Base-by-base conservation (phyloP, 1,140 invertebrate species). In the Metaphire vulgaris region DNA sequence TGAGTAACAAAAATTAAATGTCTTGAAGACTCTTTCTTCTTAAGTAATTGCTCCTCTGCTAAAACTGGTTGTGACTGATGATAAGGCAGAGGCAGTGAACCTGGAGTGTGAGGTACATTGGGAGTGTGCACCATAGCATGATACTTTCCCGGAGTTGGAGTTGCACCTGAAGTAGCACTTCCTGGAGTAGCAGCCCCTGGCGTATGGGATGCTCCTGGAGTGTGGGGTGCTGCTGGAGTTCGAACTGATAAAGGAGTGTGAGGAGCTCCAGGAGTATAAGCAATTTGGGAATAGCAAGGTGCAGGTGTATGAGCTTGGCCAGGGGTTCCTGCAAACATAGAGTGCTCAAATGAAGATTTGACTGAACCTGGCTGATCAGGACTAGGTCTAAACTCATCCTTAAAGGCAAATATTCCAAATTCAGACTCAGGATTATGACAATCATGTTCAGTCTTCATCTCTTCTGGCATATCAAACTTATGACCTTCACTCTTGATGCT, bases 1-100 rank as follows among this genome's bases (percentile, higher is more conserved):
- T 87, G 86, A 2, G 84, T 83, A 32, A 84, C 82, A 76, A 85
- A 87, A 66, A 82, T 78, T 80, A 86, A 80, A 70, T 87, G 86
- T 32, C 84, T 77, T 1, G 82, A 84, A 15, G 83, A 83, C 0
- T 82, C 81, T 67, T 82, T 83, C 0, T 77, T 80, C 32, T 78
- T 76, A 2, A 76, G 70, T 31, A 72, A 33, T 31, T 72, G 56
- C 14, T 72, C 65, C 29, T 66, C 6, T 31, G 76, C 26, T 41
- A 26, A 12, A 56, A 56, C 21, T 21, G 41, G 41, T 12, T 6
- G 41, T 56, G 66, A 74, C 78, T 32, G 84, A 83, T 77, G 82
- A 56, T 12, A 82, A 74, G 81, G 81, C 79, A 79, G 82, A 74
- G 82, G 82, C 77, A 79, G 81, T 82, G 81, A 78, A 75, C 70